Evolutionary conservation across 2,113 vertebrate species (phyloP).

Genomic region (Sturnira hondurensis): DNA sequence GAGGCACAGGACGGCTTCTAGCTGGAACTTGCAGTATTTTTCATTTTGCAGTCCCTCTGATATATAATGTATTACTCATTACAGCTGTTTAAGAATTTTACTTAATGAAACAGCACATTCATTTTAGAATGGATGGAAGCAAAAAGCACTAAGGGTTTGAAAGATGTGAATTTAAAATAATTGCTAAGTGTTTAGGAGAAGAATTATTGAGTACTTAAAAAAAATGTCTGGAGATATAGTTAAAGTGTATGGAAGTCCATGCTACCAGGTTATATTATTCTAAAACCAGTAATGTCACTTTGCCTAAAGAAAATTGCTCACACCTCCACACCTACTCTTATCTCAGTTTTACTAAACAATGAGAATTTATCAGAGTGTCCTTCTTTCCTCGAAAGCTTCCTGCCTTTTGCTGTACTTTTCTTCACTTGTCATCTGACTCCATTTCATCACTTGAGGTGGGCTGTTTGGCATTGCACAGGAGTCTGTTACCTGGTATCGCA

Average conservation of each 20-base stretch:
- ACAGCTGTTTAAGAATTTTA: slow-evolving; percentile 33
- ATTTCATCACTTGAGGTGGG: not conserved
- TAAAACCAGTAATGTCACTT: not conserved
- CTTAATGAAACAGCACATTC: not conserved
- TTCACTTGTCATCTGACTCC: not conserved
- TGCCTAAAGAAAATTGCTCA: not conserved
- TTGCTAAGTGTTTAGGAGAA: not conserved
- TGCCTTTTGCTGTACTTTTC: not conserved
- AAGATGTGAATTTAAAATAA: not conserved
- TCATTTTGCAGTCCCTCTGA: not conserved
- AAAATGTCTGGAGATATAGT: not conserved
- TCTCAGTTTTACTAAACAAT: not conserved
- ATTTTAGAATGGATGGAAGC: not conserved
- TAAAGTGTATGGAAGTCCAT: not conserved
- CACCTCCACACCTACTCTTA: not conserved
- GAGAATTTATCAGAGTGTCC: not conserved
- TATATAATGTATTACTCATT: not conserved
- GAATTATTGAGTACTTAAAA: not conserved
- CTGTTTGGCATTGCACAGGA: not conserved
- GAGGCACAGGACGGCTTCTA: not conserved
- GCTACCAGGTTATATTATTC: not conserved
- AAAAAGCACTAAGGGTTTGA: not conserved
- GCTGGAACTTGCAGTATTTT: not conserved
- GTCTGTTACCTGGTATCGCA: not conserved
- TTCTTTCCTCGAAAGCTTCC: not conserved